Evolutionary conservation across 2,113 vertebrate genomes (phyloP), one percentile per base, ranked within the genome.

Genomic region (Clarias gariepinus): DNA sequence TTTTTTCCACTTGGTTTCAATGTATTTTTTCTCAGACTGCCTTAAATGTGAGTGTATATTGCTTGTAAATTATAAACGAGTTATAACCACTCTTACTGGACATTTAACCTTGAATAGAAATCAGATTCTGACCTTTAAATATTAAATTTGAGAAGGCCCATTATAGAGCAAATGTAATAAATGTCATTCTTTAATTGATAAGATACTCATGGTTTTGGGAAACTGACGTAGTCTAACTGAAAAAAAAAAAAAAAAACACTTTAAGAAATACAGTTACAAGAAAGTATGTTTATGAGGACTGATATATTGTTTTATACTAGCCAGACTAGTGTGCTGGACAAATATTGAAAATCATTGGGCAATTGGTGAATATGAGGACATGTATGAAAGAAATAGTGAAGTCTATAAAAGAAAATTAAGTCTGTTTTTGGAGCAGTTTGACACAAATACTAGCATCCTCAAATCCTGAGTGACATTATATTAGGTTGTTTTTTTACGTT

Each of bases 401-500:
- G n/a, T n/a, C n/a, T n/a, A n/a, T n/a, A n/a, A n/a, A n/a, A n/a
- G n/a, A n/a, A n/a, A n/a, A n/a, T n/a, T n/a, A n/a, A n/a, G 5
- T 57, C 13, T n/a, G 41, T 18, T 2, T 69, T 52, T 30, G 52
- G n/a, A 69, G 19, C 30, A 80, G 57, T 36, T 60, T 12, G 10
- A 30, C 55, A 33, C 10, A 60, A 33, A 80, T 23, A 36, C 19
- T 60, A 80, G 33, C n/a, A 80, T 80, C 28, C 28, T 60, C 11
- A 80, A 36, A 58, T 58, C 30, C 28, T 60, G 3, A 21, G 28
- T 61, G 78, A 33, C 55, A 60, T 4, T 36, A 15, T 85, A 82
- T 33, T 36, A n/a, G 66, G 47, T 73, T 85, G 83, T 68, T 53
- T 58, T n/a, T 58, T 53, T 84, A 68, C 41, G 84, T 81, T 74